Percentiles rank a stretch among this genome's conserved stretches.
Evolutionary conservation across 1,140 invertebrate species (phyloP).

Genomic region (Doryteuthis pealeii): DNA sequence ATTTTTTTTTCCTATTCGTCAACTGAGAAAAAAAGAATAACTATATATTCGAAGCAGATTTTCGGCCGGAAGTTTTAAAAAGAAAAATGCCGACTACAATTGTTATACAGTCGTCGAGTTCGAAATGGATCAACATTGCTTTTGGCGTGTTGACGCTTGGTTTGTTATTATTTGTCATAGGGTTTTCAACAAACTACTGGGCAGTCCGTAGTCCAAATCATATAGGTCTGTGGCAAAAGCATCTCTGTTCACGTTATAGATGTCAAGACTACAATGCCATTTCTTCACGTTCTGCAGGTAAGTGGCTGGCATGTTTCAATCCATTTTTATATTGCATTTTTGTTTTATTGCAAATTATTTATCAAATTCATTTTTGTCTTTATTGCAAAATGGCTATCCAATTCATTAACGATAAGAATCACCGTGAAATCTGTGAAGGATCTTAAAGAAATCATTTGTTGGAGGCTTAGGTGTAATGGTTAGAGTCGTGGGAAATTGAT

Average conservation of each 20-base stretch:
- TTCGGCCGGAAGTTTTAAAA: too few relatives aligned
- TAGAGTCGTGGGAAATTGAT: too few relatives aligned
- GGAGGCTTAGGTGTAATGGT: too few relatives aligned
- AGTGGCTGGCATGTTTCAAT: too few relatives aligned
- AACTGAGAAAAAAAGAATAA: too few relatives aligned
- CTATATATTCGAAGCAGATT: too few relatives aligned
- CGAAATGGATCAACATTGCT: conserved; percentile 34
- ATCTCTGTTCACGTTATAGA: not conserved
- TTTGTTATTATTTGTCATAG: conserved; percentile 37
- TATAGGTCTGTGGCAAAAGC: not conserved
- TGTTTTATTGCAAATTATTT: not conserved
- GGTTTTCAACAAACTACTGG: conserved; percentile 39
- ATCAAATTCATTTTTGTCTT: too few relatives aligned
- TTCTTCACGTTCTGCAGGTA: not conserved
- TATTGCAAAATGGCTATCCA: too few relatives aligned
- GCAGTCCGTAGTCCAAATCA: conserved; percentile 1
- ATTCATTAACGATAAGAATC: too few relatives aligned
- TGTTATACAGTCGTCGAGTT: conserved; percentile 15
- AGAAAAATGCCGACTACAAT: conserved; percentile 1
- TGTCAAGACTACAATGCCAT: not conserved
- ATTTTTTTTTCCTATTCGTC: too few relatives aligned
- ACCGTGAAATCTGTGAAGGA: too few relatives aligned
- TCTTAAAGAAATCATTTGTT: too few relatives aligned
- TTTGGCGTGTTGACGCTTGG: conserved; percentile 25
- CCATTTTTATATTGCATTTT: not conserved